Evolutionary conservation across 2,797 vertebrate species (phyloP), one percentile per base, ranked within the genome.

Genomic region (Hipposideros larvatus): DNA sequence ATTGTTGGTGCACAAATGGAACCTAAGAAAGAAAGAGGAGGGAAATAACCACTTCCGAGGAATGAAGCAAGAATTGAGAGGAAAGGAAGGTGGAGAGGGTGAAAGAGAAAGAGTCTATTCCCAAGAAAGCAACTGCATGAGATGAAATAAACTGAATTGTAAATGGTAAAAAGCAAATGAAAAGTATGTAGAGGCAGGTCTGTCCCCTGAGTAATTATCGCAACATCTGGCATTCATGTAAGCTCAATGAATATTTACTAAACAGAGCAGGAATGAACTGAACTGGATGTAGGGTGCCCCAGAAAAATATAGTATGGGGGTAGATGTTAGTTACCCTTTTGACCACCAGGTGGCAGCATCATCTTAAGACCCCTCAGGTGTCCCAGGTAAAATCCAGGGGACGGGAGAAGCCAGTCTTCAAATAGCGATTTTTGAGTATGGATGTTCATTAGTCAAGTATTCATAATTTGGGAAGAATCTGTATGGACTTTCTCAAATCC

Each of bases 281-380:
- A 37, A 41, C 6, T 2, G 31, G 5, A 28, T 6, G 43, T 5
- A 41, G 11, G 31, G 24, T 9, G 46, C 26, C 22, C 63, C 2
- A 4, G 28, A 53, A 57, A 51, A 66, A 48, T 51, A 85, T 7
- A 24, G 48, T 66, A 46, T 21, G 41, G 65, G 87, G 84, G 91
- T 74, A 86, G 73, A 18, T 73, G 65, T 53, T 73, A 66, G 73
- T 97, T 96, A 86, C 16, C 3, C 41, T 19, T 9, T 19, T 84
- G 63, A 84, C 94, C 94, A 55, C 82, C 86, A 96, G 97, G 94
- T 96, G 97, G 94, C 82, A 98, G 97, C 90, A 98, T 3, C 59
- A 91, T 71, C 57, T 89, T 95, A 71, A 91, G 41, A 34, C 96
- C 93, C 71, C 61, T 61, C 37, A 13, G 19, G 34, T 59, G 55